phyloP scores from a whole-genome alignment of 2,888 invertebrate genomes.

The Leucozona laternaria region DNA sequence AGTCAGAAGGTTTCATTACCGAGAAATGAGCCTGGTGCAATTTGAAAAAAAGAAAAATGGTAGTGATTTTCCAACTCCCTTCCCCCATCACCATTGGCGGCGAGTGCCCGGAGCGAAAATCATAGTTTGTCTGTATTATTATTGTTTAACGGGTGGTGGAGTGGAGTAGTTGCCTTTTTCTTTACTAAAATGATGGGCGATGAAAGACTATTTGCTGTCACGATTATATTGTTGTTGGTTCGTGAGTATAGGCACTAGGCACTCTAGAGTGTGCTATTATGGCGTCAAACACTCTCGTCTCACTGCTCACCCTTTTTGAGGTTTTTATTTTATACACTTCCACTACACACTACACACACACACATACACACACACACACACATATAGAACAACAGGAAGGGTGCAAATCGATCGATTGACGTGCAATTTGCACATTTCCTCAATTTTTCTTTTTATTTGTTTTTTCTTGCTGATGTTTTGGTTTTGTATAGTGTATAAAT shows the following conservation, averaged over 20 bases:
- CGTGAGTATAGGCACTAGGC: conserved; percentile 73
- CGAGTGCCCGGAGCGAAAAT: neutral
- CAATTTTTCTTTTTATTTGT: conserved; percentile 41
- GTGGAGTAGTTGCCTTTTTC: conserved; percentile 37
- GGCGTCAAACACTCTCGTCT: conserved; percentile 71
- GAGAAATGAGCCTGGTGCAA: conserved; percentile 2
- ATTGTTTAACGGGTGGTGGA: conserved; percentile 46
- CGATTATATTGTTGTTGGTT: conserved; percentile 28
- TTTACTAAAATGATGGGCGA: conserved; percentile 65
- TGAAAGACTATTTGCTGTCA: conserved; percentile 72
- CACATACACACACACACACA: neutral
- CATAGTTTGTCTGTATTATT: conserved; percentile 46
- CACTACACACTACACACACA: neutral
- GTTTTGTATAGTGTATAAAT: conserved; percentile 21
- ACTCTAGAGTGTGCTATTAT: conserved; percentile 60
- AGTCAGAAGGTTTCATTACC: neutral
- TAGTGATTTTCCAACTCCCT: neutral
- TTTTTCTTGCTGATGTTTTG: conserved; percentile 39
- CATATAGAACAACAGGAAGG: conserved; percentile 61
- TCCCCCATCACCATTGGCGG: too few relatives aligned
- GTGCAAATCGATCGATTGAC: conserved; percentile 75
- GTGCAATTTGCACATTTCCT: conserved; percentile 76
- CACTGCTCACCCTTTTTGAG: conserved; percentile 40
- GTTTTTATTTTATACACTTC: conserved; percentile 4
- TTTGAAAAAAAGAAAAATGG: conserved; percentile 10